Base-by-base conservation (phyloP, 2,797 vertebrate genomes). In the Synanceia verrucosa region DNA sequence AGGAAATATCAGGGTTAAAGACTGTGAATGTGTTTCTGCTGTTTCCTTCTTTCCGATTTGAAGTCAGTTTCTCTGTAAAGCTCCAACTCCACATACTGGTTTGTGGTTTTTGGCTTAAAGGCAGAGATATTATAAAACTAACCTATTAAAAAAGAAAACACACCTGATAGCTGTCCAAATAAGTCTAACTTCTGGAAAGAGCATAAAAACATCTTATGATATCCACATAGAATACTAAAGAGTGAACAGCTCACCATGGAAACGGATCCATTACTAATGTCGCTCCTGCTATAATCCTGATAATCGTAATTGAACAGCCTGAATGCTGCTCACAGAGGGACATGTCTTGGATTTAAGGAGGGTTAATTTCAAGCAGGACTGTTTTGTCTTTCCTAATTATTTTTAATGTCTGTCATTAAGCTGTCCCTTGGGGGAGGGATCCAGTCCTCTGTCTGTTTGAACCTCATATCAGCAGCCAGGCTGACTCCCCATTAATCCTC, bases 401-500 rank as follows among this genome's bases (percentile, higher is more conserved):
- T 93, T 91, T 86, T 89, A 90, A 93, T 89, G 82, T 89, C 82
- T 79, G 72, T 91, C 87, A 92, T 93, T 92, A 91, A 59, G 76
- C 60, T 41, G 23, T 89, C 89, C 80, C 85, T 63, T 36, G 67
- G 73, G 86, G 77, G 70, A 55, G 33, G 67, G 59, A 70, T 70
- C 72, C 70, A 73, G 41, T 86, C 72, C 61, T 83, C 71, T 83
- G 64, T 79, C 78, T 89, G 74, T 87, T 88, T 88, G 75, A 87
- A 88, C 74, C 81, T 85, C 69, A 48, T 86, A 89, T 92, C 85
- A 90, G 89, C 87, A 87, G 84, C 85, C 86, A 67, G 65, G 52
- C 78, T 72, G 68, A 79, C 84, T 88, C 87, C 75, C 82, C 80
- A 88, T 89, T 91, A 90, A 93, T 88, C 87, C 88, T 82, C 50